Evolutionary conservation across 2,113 vertebrate species (phyloP).

Genomic region (Callocephalon fimbriatum): DNA sequence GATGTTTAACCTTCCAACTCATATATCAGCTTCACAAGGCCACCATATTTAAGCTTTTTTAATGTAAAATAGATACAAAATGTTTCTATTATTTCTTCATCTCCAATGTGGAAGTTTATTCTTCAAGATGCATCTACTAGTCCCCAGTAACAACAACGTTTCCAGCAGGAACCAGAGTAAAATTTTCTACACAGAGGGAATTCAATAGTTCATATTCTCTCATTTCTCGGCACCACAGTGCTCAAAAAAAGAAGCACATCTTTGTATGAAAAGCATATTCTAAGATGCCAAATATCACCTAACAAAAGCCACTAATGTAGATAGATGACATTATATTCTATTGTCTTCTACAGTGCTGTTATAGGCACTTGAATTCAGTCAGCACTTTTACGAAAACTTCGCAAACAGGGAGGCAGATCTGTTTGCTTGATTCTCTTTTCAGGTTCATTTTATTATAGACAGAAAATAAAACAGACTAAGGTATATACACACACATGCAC

Average conservation of each 20-base stretch:
- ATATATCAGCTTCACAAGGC: background rate
- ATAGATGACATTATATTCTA: background rate
- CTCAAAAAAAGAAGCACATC: background rate
- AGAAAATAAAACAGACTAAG: background rate
- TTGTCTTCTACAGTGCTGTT: background rate
- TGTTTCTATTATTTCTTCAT: background rate
- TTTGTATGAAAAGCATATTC: background rate
- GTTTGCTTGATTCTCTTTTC: background rate
- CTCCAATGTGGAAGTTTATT: background rate
- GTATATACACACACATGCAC: rapidly evolving
- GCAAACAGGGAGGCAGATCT: background rate
- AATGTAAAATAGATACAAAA: background rate
- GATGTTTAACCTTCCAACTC: background rate
- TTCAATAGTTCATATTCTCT: background rate
- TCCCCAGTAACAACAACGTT: background rate
- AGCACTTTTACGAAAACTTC: background rate
- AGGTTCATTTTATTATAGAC: background rate
- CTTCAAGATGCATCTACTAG: background rate
- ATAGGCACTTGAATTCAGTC: background rate
- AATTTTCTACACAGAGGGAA: background rate
- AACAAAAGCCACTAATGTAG: background rate
- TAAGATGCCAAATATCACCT: background rate
- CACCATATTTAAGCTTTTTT: background rate
- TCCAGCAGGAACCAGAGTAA: background rate
- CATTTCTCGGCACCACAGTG: background rate